These are phyloP conservation scores for Sebastolobus alascanus DNA, from an alignment of 2,797 vertebrate species.

Conservation along the genomic window DNA sequence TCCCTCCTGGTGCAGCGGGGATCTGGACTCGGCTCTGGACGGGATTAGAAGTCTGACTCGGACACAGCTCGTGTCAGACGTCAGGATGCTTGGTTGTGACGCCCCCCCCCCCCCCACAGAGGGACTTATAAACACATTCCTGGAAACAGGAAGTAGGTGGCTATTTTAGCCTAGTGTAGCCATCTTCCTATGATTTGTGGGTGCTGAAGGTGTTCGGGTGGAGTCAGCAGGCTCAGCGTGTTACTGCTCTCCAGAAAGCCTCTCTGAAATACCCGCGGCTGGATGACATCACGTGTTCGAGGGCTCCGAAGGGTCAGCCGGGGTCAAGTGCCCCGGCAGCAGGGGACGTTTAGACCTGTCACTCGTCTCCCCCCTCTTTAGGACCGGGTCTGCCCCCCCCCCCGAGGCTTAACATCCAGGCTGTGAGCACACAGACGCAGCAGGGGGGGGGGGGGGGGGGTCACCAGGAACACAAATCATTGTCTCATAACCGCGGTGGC, in stretches of 20 bases:
- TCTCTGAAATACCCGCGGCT: conserved; percentile 9
- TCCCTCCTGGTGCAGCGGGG: background rate
- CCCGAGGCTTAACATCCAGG: conserved; percentile 26
- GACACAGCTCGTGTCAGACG: conserved; percentile 8
- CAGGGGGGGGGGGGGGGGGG: no score
- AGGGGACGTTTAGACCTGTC: conserved; percentile 44
- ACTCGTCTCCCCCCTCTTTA: conserved; percentile 33
- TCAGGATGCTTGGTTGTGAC: background rate
- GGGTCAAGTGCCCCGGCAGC: conserved; percentile 62
- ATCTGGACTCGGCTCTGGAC: background rate
- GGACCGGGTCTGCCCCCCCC: background rate
- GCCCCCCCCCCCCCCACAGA: background rate
- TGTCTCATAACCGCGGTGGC: conserved; percentile 36
- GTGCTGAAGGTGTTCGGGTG: background rate
- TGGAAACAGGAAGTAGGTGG: background rate
- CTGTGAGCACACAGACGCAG: conserved; percentile 42
- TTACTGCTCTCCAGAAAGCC: conserved; percentile 3
- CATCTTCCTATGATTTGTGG: conserved; percentile 28
- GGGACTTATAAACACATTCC: conserved; percentile 3
- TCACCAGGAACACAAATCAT: conserved; percentile 55
- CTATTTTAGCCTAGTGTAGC: conserved; percentile 6
- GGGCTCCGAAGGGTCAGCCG: conserved; percentile 11
- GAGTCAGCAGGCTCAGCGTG: background rate
- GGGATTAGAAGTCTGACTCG: conserved; percentile 39
- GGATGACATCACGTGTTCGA: conserved; percentile 22